Evolutionary conservation across 1,140 invertebrate genomes (phyloP).

Genomic region (Pseudomyrmex concolor): DNA sequence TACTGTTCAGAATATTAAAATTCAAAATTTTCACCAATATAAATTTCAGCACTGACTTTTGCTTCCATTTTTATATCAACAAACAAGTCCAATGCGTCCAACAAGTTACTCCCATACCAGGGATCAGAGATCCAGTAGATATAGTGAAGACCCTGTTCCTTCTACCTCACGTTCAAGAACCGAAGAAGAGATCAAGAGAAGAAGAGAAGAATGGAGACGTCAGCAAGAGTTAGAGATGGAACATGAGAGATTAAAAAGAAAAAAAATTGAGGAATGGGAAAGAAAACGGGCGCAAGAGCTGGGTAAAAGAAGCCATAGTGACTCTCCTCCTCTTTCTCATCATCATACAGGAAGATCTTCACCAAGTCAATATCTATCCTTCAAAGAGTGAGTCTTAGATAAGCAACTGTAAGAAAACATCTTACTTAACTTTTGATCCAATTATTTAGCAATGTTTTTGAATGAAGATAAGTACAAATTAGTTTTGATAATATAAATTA

Average conservation of each 20-base stretch:
- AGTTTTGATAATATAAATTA: not conserved
- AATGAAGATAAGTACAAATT: not conserved
- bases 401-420: not conserved
- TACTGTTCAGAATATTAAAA: not conserved
- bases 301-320: conserved; percentile 51
- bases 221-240: conserved; percentile 57
- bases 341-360: conserved; percentile 27
- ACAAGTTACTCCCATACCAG: conserved; percentile 14
- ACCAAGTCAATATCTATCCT: conserved; percentile 45
- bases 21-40: not conserved
- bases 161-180: conserved; percentile 37
- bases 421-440: not conserved
- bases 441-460: not conserved
- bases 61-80: not conserved
- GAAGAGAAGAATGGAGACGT: conserved; percentile 61
- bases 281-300: conserved; percentile 34
- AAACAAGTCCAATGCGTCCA: conserved; percentile 45
- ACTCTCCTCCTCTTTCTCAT: conserved; percentile 29
- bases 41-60: not conserved
- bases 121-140: conserved; percentile 25
- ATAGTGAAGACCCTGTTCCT: conserved; percentile 27
- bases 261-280: conserved; percentile 67
- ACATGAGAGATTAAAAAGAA: conserved; percentile 65
- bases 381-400: conserved; percentile 69
- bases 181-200: conserved; percentile 58